Percentiles rank a stretch among this genome's conserved stretches.
These are phyloP conservation scores for Xestia c-nigrum DNA, from an alignment of 2,888 invertebrate species.

Conservation along the genomic window DNA sequence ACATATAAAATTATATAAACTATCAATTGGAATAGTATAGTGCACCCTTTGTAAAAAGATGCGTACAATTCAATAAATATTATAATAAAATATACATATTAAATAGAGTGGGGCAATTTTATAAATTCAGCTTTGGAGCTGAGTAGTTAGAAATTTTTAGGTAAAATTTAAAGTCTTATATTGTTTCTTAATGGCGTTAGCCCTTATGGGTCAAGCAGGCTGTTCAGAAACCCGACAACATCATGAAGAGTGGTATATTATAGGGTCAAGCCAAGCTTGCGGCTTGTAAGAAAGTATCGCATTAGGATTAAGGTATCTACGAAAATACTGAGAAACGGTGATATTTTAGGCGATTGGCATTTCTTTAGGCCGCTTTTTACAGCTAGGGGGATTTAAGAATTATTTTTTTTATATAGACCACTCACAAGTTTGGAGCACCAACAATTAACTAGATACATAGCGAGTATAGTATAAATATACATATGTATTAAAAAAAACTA, in stretches of 20 bases:
- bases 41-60: conserved; percentile 36
- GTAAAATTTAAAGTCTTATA: conserved; percentile 11
- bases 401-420: neutral
- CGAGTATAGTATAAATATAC: neutral
- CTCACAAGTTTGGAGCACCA: conserved; percentile 11
- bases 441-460: neutral
- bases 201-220: too few relatives aligned
- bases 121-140: conserved; percentile 23
- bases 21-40: conserved; percentile 36
- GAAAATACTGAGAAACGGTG: conserved; percentile 21
- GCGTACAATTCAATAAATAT: conserved; percentile 36
- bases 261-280: too few relatives aligned
- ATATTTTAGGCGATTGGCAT: neutral
- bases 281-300: too few relatives aligned
- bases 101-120: conserved; percentile 31
- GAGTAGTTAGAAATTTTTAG: neutral
- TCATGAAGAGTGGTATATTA: too few relatives aligned
- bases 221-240: too few relatives aligned
- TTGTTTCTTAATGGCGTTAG: conserved; percentile 1
- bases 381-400: conserved; percentile 1
- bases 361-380: conserved; percentile 23
- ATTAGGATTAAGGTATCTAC: conserved; percentile 16
- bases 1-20: conserved; percentile 42
- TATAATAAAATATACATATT: conserved; percentile 50
- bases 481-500: neutral